Base-by-base conservation (phyloP, 2,797 vertebrate species). In the Natrix natrix region DNA sequence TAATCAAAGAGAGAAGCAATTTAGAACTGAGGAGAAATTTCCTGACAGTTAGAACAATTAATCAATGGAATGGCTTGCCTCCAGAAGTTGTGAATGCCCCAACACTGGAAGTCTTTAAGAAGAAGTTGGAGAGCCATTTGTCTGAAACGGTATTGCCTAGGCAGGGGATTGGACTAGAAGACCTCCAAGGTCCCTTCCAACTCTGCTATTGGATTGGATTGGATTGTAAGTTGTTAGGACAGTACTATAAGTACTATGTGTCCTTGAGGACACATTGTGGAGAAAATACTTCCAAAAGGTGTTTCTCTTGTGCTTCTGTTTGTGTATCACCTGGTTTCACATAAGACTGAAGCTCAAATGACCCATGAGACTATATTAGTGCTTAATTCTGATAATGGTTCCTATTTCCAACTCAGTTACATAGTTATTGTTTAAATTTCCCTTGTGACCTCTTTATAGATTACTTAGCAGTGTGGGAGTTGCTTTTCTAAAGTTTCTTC, bases 221-320 rank as follows among this genome's bases (percentile, higher is more conserved):
- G 32, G 32, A 37, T 37, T 37, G 32, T 37, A 37, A 37, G 94
- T 94, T 93, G 3, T 37, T 93, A 37, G 60, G 1, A 91, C 92
- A 94, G 69, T 59, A 22, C 78, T 89, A 48, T 11, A 88, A 43
- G 26, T 26, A 93, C 32, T 37, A 37, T 37, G 32, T 37, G 86
- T 32, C 74, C 1, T 28, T 95, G 48, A 48, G 11, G n/a, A 94
- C 88, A 86, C 12, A 28, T 78, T 92, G 32, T 83, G 63, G 63
- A 48, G 37, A 63, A 32, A 91, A 54, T 66, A 8, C 5, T 48
- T 26, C 74, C 52, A 48, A 48, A 57, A 8, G 22, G 14, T 43
- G 14, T 10, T 90, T 93, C 83, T 52, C 26, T 87, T 20, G 4
- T 0, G 8, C 4, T 60, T 43, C 43, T 93, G 59, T 63, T 2